phyloP scores from a whole-genome alignment of 2,113 vertebrate species.

The Clarias batrachus region DNA sequence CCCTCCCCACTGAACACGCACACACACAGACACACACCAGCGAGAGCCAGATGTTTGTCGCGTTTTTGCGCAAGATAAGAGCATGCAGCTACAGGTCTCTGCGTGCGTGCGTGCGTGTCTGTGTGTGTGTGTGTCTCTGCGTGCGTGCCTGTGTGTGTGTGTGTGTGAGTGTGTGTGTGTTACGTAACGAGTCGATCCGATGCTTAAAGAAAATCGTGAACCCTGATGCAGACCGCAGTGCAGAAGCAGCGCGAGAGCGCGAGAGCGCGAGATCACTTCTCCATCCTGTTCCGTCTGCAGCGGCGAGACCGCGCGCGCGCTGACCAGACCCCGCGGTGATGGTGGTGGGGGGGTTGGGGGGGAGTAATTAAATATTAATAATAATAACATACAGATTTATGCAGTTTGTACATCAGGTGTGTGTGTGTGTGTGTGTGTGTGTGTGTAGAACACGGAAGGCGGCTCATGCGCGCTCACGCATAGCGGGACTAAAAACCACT shows the following conservation, averaged over 20 bases:
- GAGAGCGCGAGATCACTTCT: neutral
- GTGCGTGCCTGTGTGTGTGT: neutral
- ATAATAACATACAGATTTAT: too few species aligned
- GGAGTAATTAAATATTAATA: too few species aligned
- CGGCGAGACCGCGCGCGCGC: constrained; percentile 32
- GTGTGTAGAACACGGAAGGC: neutral
- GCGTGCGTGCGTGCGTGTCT: neutral
- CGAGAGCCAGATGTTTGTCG: constrained; percentile 4
- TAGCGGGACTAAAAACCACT: neutral
- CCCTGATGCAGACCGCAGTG: constrained; percentile 12
- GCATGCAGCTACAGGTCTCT: constrained; percentile 9
- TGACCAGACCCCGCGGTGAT: too few species aligned
- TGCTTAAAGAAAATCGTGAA: neutral
- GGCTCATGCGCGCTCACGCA: neutral
- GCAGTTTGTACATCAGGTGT: neutral
- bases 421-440: neutral
- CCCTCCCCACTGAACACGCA: neutral
- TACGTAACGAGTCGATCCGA: neutral
- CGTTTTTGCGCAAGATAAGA: neutral
- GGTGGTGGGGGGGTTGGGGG: too few species aligned
- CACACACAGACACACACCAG: neutral
- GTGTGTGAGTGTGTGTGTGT: neutral
- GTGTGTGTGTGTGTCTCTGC: neutral
- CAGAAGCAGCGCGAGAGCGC: neutral
- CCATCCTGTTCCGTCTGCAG: constrained; percentile 4